A percentile compares a stretch with the other conserved stretches of the same genome.
These are phyloP conservation scores for Bombyx mandarina DNA, from an alignment of 1,140 invertebrate genomes.

Conservation along the genomic window DNA sequence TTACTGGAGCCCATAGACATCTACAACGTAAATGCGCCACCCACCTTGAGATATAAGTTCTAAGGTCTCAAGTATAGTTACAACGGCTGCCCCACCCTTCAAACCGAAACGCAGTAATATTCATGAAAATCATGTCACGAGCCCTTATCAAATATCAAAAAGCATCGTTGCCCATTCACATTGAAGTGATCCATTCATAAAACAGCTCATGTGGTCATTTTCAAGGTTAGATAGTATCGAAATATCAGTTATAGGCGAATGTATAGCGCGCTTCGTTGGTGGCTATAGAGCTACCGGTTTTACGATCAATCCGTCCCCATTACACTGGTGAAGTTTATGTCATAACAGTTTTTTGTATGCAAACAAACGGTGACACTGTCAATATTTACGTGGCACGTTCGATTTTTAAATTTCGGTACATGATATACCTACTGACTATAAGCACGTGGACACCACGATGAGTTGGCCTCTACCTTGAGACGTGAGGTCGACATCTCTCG, in stretches of 20 bases:
- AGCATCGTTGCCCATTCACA: slow-evolving; percentile 16
- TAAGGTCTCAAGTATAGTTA: too few species aligned
- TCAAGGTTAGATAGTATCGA: slow-evolving; percentile 23
- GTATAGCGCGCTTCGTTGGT: slow-evolving; percentile 37
- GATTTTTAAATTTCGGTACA: too few species aligned
- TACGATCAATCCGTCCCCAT: slow-evolving; percentile 28
- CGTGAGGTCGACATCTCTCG: too few species aligned
- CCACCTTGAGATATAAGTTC: too few species aligned
- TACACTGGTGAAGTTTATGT: slow-evolving; percentile 36
- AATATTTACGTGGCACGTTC: too few species aligned
- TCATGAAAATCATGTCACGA: slow-evolving; percentile 10
- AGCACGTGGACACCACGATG: too few species aligned
- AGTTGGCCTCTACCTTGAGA: too few species aligned
- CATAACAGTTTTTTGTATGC: slow-evolving; percentile 28
- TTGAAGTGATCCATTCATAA: slow-evolving; percentile 23
- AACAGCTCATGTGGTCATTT: slow-evolving; percentile 14
- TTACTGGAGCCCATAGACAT: too few species aligned
- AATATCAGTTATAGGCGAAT: slow-evolving; percentile 12
- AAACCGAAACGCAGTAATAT: too few species aligned
- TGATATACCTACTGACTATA: too few species aligned
- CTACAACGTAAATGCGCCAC: too few species aligned
- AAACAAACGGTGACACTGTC: slow-evolving; percentile 7
- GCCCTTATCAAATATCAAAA: slow-evolving; percentile 7
- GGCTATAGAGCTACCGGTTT: slow-evolving; percentile 50
- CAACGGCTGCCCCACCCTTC: too few species aligned